Evolutionary conservation across 2,888 invertebrate genomes (phyloP).

Genomic region (Eudasyphora cyanicolor): DNA sequence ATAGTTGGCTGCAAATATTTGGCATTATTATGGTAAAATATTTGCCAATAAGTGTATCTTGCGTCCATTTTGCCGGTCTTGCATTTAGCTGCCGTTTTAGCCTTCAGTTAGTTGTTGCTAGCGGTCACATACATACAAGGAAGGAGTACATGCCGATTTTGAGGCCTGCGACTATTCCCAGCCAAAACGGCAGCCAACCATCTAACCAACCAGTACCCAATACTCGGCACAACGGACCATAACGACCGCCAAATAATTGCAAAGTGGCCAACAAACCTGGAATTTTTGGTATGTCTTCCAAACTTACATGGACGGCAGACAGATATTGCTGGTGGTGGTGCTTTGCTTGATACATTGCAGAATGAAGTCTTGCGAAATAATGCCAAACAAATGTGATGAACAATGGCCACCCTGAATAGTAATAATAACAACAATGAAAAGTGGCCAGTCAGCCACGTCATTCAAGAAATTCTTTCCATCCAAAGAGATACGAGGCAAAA

Average conservation of each 20-base stretch:
- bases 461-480: too few relatives aligned
- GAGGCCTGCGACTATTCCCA: not conserved
- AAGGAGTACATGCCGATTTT: not conserved
- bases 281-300: constrained; percentile 34
- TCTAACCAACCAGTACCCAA: constrained; percentile 40
- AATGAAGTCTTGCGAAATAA: constrained; percentile 3
- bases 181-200: not conserved
- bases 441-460: too few relatives aligned
- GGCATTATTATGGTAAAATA: constrained; percentile 63
- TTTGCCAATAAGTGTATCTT: constrained; percentile 54
- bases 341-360: constrained; percentile 22
- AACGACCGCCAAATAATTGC: constrained; percentile 58
- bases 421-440: constrained; percentile 29
- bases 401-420: constrained; percentile 56
- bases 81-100: not conserved
- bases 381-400: constrained; percentile 7
- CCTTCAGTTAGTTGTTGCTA: not conserved
- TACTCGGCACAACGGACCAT: constrained; percentile 47
- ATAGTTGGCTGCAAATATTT: constrained; percentile 65
- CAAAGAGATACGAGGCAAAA: not conserved
- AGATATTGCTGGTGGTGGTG: too few relatives aligned
- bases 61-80: not conserved
- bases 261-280: constrained; percentile 49
- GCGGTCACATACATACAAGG: not conserved
- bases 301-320: not conserved